Base-by-base conservation (phyloP, 35 echinoderm and acorn worm genomes). In the Heliocidaris tuberculata region DNA sequence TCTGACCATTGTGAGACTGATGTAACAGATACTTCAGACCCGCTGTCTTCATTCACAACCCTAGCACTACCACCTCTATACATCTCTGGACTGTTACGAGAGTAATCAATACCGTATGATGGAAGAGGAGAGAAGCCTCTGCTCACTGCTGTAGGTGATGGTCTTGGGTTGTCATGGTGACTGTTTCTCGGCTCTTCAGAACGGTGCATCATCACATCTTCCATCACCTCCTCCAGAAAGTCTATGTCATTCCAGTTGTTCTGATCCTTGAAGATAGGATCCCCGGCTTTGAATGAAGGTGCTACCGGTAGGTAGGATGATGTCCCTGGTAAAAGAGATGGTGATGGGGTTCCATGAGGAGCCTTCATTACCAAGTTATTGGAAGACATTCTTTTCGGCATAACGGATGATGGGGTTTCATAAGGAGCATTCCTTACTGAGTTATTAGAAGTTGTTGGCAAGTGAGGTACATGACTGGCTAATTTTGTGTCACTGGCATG, bases 181-280 rank as follows among this genome's bases (percentile, higher is more conserved):
- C 47, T 19, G 7, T 48, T 47, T 48, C 32, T 87, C 21, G 30
- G 49, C 27, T 71, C 27, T 32, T 54, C 30, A 29, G 31, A 88
- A 48, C 94, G 87, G 15, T 65, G 52, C 30, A 31, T 30, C 94
- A 95, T 24, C 13, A 95, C 94, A 92, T 95, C 94, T 49, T 90
- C 88, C 88, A 95, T 92, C 2, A 92, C 94, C 4, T 49, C 94
- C 49, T 92, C 90, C 4, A 95, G 54, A 88, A 95, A 92, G 59
- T 95, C 90, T 50, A 95, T 7, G 30, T 95, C 94, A 78, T 78
- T 78, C 88, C 86, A 95, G 91, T 89, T 48, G 2, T 0, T 32
- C 87, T 89, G 31, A 48, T 89, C 47, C 87, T 48, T 89, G 87
- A 78, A 78, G 65, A 78, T 78, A n/a, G 65, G 65, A 78, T 78